These are phyloP conservation scores for Eudorcas thomsonii DNA, from an alignment of 2,113 vertebrate species.

Conservation along the genomic window DNA sequence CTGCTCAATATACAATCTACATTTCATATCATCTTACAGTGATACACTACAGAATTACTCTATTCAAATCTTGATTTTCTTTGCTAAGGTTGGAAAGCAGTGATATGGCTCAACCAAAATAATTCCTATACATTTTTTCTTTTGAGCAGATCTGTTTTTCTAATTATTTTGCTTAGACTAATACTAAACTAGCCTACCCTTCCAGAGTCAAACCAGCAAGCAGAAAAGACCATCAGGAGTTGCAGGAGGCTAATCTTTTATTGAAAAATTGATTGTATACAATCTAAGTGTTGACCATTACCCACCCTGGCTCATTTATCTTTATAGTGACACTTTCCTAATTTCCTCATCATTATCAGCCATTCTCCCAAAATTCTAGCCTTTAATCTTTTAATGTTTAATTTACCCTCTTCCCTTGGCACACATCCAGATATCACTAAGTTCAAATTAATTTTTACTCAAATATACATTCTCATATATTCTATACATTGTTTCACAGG, in stretches of 20 bases:
- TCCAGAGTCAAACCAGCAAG: neutral
- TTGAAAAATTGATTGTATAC: neutral
- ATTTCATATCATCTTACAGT: neutral
- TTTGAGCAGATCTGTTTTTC: neutral
- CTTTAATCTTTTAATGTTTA: neutral
- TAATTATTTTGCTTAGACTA: constrained; percentile 14
- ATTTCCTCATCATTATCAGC: neutral
- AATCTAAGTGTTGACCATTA: neutral
- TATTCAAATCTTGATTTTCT: neutral
- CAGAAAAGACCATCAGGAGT: neutral
- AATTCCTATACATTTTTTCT: neutral
- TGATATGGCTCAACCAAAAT: neutral
- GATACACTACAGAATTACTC: neutral
- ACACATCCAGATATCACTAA: neutral
- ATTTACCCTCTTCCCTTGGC: neutral
- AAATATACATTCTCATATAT: neutral
- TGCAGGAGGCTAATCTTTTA: neutral
- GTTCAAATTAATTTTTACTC: constrained; percentile 15
- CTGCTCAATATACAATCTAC: neutral
- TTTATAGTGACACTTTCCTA: neutral
- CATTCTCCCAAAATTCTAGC: neutral
- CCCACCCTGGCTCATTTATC: neutral
- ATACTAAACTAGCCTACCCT: neutral
- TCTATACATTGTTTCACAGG: neutral
- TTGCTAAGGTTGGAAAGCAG: neutral